A percentile compares a stretch with the other conserved stretches of the same genome.
phyloP scores from a whole-genome alignment of 2,888 invertebrate species.

The Sphaeridia pumilis region DNA sequence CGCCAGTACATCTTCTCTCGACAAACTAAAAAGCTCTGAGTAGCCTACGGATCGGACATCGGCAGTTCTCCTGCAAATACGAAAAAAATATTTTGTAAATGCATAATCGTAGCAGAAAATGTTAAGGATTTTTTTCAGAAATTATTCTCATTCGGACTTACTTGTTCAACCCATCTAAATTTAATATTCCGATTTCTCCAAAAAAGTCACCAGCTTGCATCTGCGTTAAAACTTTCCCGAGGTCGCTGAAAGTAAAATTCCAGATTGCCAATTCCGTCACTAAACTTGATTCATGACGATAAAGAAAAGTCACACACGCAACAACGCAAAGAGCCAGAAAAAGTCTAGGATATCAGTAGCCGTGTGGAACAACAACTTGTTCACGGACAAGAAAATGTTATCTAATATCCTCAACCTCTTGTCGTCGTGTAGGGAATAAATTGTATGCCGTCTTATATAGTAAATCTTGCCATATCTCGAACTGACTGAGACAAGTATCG shows the following conservation, averaged over 20 bases:
- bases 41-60: conserved; percentile 93
- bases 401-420: too few species aligned
- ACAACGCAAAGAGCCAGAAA: too few species aligned
- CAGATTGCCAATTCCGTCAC: too few species aligned
- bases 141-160: conserved; percentile 41
- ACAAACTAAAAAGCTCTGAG: conserved; percentile 84
- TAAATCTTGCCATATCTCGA: too few species aligned
- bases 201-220: conserved; percentile 98
- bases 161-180: conserved; percentile 92
- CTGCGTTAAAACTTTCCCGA: conserved; percentile 79
- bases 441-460: too few species aligned
- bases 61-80: conserved; percentile 65
- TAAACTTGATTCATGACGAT: too few species aligned
- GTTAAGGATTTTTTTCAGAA: background rate
- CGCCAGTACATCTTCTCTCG: conserved; percentile 81
- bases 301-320: too few species aligned
- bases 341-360: too few species aligned
- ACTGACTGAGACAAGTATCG: too few species aligned
- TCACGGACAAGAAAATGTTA: too few species aligned
- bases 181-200: conserved; percentile 92
- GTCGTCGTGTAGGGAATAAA: too few species aligned
- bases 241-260: conserved; percentile 76
- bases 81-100: conserved; percentile 7
- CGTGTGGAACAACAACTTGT: too few species aligned
- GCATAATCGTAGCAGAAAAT: background rate